Base-by-base conservation (phyloP, 1,140 invertebrate genomes). In the Leptopilina boulardi region DNA sequence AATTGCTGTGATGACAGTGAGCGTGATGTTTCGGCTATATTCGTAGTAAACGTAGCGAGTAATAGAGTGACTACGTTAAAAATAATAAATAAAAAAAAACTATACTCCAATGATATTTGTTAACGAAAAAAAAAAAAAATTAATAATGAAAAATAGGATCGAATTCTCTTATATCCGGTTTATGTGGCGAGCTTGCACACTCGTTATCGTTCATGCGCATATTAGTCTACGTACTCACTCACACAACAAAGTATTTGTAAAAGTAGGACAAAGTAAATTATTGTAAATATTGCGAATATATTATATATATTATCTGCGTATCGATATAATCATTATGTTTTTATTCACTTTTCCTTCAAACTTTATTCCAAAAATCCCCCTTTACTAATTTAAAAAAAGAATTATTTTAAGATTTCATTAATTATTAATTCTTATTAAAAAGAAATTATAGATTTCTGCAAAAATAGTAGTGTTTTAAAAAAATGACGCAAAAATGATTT, bases 251-350 rank as follows among this genome's bases (percentile, higher is more conserved):
- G 82, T 86, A 89, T 87, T 87, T 89, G 89, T 91, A 89, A 89
- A 87, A 87, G 88, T 91, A 91, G 86, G 87, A 80, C 85, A 79
- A 89, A 90, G 89, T 91, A 91, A 91, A 90, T 91, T 91, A 90
- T 90, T 90, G 88, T 90, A 90, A 79, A 89, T 89, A 90, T 80
- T 80, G 71, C 70, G 70, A 71, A 74, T 66, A 74, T 42, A 59
- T 72, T 38, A 54, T 23, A 59, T n/a, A n/a, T 59, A 23, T 23
- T 66, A 66, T 66, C 59, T 66, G 1, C 59, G 59, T 66, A 66
- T 66, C 59, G 11, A n/a, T n/a, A 26, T 66, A 34, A 66, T 66
- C 13, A 26, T 26, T 15, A 6, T 66, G 11, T n/a, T 30, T 66
- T 30, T n/a, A 6, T 30, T 26, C 11, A 8, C 23, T 5, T 30